Base-by-base conservation (phyloP, 1,140 invertebrate species). In the Chelonus insularis region DNA sequence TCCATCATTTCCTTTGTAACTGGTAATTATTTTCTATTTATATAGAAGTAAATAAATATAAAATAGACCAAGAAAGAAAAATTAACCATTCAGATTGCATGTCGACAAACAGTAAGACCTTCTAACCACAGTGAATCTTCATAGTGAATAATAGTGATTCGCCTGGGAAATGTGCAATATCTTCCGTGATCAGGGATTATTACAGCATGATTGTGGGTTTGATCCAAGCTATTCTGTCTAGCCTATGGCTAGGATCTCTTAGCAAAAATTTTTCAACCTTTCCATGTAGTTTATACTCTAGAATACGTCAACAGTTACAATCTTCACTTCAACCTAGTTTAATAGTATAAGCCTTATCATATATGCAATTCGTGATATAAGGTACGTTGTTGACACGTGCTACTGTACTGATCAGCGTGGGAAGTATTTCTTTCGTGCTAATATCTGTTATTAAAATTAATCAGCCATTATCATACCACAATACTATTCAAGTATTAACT, bases 131-230 rank as follows among this genome's bases (percentile, higher is more conserved):
- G 74, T 70, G 72, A 72, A 77, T 78, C 74, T 77, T 73, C 68
- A 63, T 66, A 68, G 69, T 64, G 74, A 78, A 80, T 78, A 76
- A 73, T 72, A 74, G 76, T 79, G 75, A 78, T 79, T 78, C 71
- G 68, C 51, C 47, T 65, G 65, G 69, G 75, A 78, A 79, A 79
- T 75, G 72, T 73, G 75, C 76, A 78, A 77, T 80, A 79, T 79
- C 76, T 79, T 76, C 66, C 77, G 78, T 80, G 77, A 80, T 80
- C 74, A 69, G 74, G 73, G 74, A 76, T 79, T 78, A 80, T 81
- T 81, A 81, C 72, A 60, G 57, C 68, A 70, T 77, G 77, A 79
- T 79, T 79, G 77, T 67, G 65, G 75, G 75, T 76, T 74, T 73
- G 75, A 78, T 80, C 76, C 75, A 78, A 73, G 77, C 72, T 77